Conservation (phyloP, 2,888 invertebrate genomes). For the Ceramica pisi region DNA sequence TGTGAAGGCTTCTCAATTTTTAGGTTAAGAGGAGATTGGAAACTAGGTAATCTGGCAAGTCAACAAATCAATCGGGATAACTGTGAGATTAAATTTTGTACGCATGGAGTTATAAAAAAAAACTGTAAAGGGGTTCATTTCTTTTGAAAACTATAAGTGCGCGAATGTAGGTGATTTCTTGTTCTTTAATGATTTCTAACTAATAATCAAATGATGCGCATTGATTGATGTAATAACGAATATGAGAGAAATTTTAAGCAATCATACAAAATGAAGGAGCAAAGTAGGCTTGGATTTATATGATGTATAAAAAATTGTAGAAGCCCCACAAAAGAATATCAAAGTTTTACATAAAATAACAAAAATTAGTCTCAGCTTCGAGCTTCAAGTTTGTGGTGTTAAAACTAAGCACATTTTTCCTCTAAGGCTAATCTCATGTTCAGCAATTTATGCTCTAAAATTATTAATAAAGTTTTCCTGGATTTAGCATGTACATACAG, state of each 20-base stretch:
- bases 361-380: slow-evolving; percentile 59
- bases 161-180: too few species aligned
- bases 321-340: slow-evolving; percentile 59
- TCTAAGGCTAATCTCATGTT: slow-evolving; percentile 74
- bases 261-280: too few species aligned
- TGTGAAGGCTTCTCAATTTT: slow-evolving; percentile 45
- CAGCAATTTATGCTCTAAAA: slow-evolving; percentile 79
- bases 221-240: neutral
- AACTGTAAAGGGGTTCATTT: too few species aligned
- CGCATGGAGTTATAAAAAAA: neutral
- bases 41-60: neutral
- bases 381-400: slow-evolving; percentile 73
- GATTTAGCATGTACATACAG: slow-evolving; percentile 80
- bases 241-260: too few species aligned
- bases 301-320: slow-evolving; percentile 10
- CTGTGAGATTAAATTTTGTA: neutral
- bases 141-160: too few species aligned
- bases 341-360: slow-evolving; percentile 44
- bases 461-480: slow-evolving; percentile 70
- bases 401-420: slow-evolving; percentile 78
- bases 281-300: neutral
- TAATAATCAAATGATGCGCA: neutral
- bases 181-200: neutral
- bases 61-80: neutral
- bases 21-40: neutral